Percentiles rank a stretch among this genome's conserved stretches.
Evolutionary conservation across 2,888 invertebrate genomes (phyloP).

Genomic region (Coecobrya sp.): DNA sequence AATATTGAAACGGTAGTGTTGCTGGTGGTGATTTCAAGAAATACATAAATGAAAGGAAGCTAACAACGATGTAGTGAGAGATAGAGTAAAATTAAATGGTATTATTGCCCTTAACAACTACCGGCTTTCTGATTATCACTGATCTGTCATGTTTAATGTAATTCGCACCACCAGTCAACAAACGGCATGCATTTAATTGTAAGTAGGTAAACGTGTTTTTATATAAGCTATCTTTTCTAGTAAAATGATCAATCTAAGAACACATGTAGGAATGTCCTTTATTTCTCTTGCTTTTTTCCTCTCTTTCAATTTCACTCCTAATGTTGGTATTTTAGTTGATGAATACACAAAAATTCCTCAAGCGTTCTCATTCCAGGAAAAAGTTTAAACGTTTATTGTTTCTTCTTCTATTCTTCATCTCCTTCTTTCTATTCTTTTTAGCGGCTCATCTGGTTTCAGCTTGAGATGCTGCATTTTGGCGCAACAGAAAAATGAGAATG

Average conservation of each 20-base stretch:
- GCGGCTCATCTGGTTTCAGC: conserved; percentile 31
- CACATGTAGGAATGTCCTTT: not conserved
- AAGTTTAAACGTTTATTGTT: conserved; percentile 63
- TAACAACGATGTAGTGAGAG: not conserved
- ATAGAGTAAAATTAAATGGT: too few relatives aligned
- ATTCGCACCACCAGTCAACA: too few relatives aligned
- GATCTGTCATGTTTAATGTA: too few relatives aligned
- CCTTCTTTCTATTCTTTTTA: not conserved
- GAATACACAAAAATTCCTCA: conserved; percentile 4
- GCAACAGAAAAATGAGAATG: conserved; percentile 48
- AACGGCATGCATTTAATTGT: too few relatives aligned
- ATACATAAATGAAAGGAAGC: too few relatives aligned
- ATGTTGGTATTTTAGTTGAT: not conserved
- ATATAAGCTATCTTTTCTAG: not conserved
- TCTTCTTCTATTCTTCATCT: conserved; percentile 24
- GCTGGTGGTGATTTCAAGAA: too few relatives aligned
- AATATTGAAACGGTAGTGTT: too few relatives aligned
- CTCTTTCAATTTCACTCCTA: not conserved
- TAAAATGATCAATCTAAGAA: not conserved
- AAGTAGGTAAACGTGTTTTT: too few relatives aligned
- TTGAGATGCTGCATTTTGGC: not conserved
- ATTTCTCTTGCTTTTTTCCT: not conserved
- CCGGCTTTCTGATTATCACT: too few relatives aligned
- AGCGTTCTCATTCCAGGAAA: not conserved
- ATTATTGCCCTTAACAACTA: not conserved